Percentiles rank a stretch among this genome's conserved stretches.
These are phyloP conservation scores for Propithecus coquereli DNA, from an alignment of 2,113 vertebrate genomes.

Conservation along the genomic window DNA sequence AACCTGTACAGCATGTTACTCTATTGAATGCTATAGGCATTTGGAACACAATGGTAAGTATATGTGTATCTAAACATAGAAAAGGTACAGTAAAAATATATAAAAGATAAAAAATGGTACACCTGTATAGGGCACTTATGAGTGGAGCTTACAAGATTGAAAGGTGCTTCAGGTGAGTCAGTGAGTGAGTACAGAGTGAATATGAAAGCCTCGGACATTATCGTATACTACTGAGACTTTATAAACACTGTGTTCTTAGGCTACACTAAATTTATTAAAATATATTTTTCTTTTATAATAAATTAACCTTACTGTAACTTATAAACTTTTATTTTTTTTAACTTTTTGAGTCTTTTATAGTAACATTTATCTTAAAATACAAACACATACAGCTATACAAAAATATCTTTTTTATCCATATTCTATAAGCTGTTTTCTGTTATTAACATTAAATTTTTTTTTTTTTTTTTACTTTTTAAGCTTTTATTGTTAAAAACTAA, in stretches of 20 bases:
- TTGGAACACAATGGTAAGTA: not conserved
- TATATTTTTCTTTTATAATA: not conserved
- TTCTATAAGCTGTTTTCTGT: not conserved
- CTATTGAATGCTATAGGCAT: not conserved
- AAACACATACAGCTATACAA: not conserved
- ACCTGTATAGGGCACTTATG: not conserved
- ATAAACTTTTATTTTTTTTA: not conserved
- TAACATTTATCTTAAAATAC: not conserved
- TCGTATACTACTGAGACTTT: not conserved
- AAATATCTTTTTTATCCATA: not conserved
- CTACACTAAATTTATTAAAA: not conserved
- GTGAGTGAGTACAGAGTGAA: not conserved
- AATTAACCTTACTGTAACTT: not conserved
- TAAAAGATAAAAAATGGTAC: not conserved
- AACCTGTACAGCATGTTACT: not conserved
- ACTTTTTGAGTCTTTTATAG: not conserved
- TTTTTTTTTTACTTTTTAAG: not conserved
- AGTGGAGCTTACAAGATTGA: not conserved
- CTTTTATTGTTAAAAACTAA: not conserved
- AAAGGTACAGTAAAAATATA: not conserved
- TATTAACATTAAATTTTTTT: not conserved
- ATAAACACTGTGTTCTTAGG: not conserved
- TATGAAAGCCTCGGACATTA: not conserved
- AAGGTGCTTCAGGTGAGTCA: not conserved
- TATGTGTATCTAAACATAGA: not conserved